These are phyloP conservation scores for Muscina levida DNA, from an alignment of 2,888 invertebrate genomes.

Conservation along the genomic window DNA sequence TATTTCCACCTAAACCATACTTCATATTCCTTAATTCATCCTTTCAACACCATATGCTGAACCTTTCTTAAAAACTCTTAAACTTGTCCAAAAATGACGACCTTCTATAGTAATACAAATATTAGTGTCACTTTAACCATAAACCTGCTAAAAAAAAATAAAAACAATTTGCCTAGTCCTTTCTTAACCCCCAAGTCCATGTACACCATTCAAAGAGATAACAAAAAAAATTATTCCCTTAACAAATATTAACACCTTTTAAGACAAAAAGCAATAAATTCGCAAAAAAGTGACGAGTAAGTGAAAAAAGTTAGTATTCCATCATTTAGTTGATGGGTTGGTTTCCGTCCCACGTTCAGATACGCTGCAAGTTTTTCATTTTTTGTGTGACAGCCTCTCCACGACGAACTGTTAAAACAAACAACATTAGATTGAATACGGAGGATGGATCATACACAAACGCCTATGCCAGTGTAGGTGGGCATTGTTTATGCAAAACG, in stretches of 20 bases:
- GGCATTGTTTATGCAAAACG: background rate
- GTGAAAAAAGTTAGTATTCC: conserved; percentile 20
- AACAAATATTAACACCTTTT: conserved; percentile 49
- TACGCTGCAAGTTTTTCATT: background rate
- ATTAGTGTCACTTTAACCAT: conserved; percentile 3
- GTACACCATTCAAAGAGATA: background rate
- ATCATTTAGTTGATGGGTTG: conserved; percentile 8
- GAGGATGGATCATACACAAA: background rate
- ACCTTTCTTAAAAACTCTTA: no score
- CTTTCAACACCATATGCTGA: no score
- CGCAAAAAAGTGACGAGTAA: background rate
- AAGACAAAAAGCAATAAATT: background rate
- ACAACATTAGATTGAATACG: conserved; percentile 2
- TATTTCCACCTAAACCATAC: no score
- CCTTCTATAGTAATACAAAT: no score
- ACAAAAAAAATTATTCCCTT: conserved; percentile 3
- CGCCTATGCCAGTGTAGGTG: background rate
- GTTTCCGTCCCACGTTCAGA: conserved; percentile 3
- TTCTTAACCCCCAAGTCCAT: background rate
- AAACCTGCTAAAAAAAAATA: no score
- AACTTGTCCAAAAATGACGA: no score
- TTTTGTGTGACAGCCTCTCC: background rate
- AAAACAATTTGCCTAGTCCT: no score
- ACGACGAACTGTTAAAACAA: conserved; percentile 3
- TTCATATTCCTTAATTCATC: no score